Percentiles rank a stretch among this genome's conserved stretches.
These are phyloP conservation scores for Ephestia elutella DNA, from an alignment of 1,140 invertebrate species.

Conservation along the genomic window DNA sequence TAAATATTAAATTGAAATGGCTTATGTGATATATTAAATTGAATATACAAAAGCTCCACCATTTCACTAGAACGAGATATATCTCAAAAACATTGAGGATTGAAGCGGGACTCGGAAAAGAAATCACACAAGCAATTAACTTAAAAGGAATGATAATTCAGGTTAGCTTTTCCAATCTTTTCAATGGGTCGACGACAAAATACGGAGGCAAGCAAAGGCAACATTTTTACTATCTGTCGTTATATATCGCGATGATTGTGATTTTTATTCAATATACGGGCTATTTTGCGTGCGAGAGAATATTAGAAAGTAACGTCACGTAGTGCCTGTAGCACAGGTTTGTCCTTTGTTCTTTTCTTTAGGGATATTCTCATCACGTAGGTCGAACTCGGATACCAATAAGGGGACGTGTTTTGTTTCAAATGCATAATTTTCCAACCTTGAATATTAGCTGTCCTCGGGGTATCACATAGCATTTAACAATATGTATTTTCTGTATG, in stretches of 20 bases:
- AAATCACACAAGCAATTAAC: constrained; percentile 38
- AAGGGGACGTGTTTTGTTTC: constrained; percentile 31
- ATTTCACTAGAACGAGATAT: constrained; percentile 17
- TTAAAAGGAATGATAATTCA: constrained; percentile 31
- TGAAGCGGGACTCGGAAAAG: constrained; percentile 18
- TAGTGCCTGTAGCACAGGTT: constrained; percentile 32
- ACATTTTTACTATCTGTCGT: background rate
- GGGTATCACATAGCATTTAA: background rate
- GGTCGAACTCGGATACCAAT: constrained; percentile 32
- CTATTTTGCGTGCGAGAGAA: constrained; percentile 18
- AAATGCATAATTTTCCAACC: constrained; percentile 34
- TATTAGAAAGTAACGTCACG: constrained; percentile 35
- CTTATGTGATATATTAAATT: background rate
- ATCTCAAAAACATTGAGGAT: constrained; percentile 17
- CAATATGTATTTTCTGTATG: too few species aligned
- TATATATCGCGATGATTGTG: background rate
- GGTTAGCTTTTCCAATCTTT: constrained; percentile 7
- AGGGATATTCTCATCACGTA: constrained; percentile 34
- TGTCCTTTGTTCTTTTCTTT: constrained; percentile 30
- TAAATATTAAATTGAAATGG: background rate
- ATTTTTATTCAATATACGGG: background rate
- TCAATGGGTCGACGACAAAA: background rate
- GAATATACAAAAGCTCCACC: background rate
- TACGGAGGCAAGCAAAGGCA: background rate
- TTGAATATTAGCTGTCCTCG: background rate